Base-by-base conservation (phyloP, 2,113 vertebrate species). In the Nothoprocta perdicaria region DNA sequence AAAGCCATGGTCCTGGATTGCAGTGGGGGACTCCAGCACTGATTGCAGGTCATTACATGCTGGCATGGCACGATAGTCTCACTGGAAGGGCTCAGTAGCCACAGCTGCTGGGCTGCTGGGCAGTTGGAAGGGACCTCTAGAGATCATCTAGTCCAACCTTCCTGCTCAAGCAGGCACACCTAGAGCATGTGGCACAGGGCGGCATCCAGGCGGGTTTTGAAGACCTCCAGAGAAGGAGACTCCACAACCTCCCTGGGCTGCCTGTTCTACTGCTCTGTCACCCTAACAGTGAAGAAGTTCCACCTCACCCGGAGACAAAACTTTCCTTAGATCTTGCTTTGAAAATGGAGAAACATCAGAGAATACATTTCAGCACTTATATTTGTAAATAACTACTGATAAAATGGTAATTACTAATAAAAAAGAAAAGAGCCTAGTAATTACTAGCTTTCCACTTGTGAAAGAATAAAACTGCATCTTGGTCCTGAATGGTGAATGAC, bases 21-120 rank as follows among this genome's bases (percentile, higher is more conserved):
- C 62, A 65, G 38, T 65, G 53, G 27, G 53, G 53, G 27, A 31
- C 62, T 65, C 24, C 10, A 65, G 38, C 38, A 65, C 38, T 12
- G 35, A 24, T 27, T 63, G 38, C 15, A 40, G 14, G 24, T 40
- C 14, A 24, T 16, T 24, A 63, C 16, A 15, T 27, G 8, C 71
- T 24, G 22, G 14, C 38, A 9, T 9, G 0, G 1, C 4, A 1
- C 27, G 6, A 60, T 65, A 16, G 5, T 29, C 8, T 84, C 69
- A 16, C 53, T 78, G 57, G 26, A 48, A 58, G 23, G 45, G 22
- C 29, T n/a, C 5, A 1, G 2, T 21, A 80, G 26, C 41, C 3
- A 63, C 52, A 65, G 43, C 71, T 84, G 17, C 45, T 60, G 19
- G 7, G 4, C 15, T n/a, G n/a, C n/a, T n/a, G n/a, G n/a, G n/a